Percentiles rank a stretch among this genome's conserved stretches.
Evolutionary conservation across 1,140 invertebrate genomes (phyloP).

Genomic region (Armadillidium nasatum): DNA sequence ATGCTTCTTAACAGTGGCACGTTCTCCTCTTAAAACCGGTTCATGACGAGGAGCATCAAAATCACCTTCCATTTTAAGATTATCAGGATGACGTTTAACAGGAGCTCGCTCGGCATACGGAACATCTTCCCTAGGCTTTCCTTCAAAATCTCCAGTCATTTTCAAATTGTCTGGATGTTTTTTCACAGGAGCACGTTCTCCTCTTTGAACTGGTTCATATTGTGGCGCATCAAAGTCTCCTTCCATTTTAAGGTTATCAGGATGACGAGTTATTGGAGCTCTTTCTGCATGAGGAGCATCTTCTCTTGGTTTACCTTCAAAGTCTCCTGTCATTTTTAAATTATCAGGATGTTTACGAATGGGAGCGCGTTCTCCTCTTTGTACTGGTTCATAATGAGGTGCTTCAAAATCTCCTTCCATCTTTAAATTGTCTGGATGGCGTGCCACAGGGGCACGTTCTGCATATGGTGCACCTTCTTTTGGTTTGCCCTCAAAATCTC

Average conservation of each 20-base stretch:
- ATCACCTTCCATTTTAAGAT: conserved; percentile 56
- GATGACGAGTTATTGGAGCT: neutral
- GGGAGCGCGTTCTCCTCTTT: conserved; percentile 52
- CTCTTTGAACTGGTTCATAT: conserved; percentile 35
- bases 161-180: conserved; percentile 18
- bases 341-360: conserved; percentile 55
- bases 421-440: conserved; percentile 7
- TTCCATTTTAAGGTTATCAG: conserved; percentile 27
- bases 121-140: conserved; percentile 10
- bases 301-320: conserved; percentile 47
- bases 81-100: conserved; percentile 54
- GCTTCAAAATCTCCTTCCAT: conserved; percentile 54
- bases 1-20: conserved; percentile 21
- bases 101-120: conserved; percentile 32
- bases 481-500: conserved; percentile 53
- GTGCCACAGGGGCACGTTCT: neutral
- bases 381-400: conserved; percentile 22
- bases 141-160: conserved; percentile 20
- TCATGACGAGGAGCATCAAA: conserved; percentile 46
- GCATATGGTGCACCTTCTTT: conserved; percentile 26
- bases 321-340: conserved; percentile 58
- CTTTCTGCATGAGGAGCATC: conserved; percentile 12
- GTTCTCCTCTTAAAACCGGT: conserved; percentile 28
- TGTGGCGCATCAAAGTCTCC: conserved; percentile 54
- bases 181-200: conserved; percentile 49